Evolutionary conservation across 2,113 vertebrate species (phyloP).

Genomic region (Anoplopoma fimbria): DNA sequence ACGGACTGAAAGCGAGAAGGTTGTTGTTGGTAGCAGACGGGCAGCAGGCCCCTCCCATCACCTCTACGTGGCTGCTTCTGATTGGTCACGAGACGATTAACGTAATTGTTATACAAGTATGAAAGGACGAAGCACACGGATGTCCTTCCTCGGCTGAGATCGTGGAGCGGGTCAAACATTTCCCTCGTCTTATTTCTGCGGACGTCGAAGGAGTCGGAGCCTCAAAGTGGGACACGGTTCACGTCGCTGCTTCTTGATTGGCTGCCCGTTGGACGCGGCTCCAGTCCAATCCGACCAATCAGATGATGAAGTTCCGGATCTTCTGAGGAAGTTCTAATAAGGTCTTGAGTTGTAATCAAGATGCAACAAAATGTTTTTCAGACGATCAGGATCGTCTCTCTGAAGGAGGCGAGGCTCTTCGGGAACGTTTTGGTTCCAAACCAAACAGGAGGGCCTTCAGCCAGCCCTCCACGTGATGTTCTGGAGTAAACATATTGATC

Average conservation of each 20-base stretch:
- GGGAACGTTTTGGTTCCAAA: slow-evolving; percentile 2
- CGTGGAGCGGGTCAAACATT: too few species aligned
- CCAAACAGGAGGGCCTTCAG: not conserved
- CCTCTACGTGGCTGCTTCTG: not conserved
- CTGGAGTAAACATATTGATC: not conserved
- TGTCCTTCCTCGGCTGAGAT: not conserved
- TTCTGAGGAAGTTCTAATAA: not conserved
- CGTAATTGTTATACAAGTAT: not conserved
- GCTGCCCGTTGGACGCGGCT: not conserved
- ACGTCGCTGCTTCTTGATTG: not conserved
- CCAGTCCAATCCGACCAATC: not conserved
- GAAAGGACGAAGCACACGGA: not conserved
- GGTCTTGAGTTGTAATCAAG: slow-evolving; percentile 40
- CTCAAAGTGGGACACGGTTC: not conserved
- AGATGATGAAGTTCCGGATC: not conserved
- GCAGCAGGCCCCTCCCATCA: too few species aligned
- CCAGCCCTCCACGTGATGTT: not conserved
- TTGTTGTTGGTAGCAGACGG: not conserved
- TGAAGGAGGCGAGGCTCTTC: not conserved
- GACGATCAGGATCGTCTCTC: not conserved
- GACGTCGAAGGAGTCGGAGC: not conserved
- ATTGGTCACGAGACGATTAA: not conserved
- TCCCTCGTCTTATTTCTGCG: not conserved
- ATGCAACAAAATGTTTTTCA: not conserved
- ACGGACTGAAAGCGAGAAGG: not conserved